Evolutionary conservation across 2,888 invertebrate species (phyloP).

Genomic region (Tigriopus californicus): DNA sequence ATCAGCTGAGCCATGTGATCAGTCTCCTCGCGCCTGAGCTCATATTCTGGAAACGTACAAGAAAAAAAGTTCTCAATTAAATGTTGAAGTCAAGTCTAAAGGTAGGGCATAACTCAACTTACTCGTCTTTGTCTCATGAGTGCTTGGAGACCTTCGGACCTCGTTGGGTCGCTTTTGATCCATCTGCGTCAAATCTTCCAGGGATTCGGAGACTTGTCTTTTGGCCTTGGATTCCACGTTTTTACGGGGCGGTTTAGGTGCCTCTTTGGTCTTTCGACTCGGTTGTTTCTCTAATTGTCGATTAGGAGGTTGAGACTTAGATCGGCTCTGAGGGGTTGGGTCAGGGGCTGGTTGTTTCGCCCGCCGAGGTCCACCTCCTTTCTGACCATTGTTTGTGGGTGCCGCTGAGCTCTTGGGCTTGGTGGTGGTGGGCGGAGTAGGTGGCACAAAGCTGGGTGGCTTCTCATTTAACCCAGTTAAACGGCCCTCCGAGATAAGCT

Average conservation of each 20-base stretch:
- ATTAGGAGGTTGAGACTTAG: background rate
- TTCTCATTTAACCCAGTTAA: slow-evolving; percentile 3
- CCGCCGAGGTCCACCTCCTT: background rate
- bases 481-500: slow-evolving; percentile 10
- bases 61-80: no score
- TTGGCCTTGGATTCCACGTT: background rate
- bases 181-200: slow-evolving; percentile 7
- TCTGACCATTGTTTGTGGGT: background rate
- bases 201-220: background rate
- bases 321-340: background rate
- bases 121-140: background rate
- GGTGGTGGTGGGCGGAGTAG: slow-evolving; percentile 1
- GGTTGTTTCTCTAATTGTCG: background rate
- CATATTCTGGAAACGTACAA: background rate
- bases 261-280: background rate
- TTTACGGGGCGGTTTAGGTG: background rate
- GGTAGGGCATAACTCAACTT: no score
- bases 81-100: no score
- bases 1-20: slow-evolving; percentile 4
- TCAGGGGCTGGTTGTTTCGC: background rate
- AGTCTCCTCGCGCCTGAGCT: background rate
- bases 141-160: slow-evolving; percentile 3
- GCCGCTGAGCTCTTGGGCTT: background rate
- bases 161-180: background rate
- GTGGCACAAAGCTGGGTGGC: slow-evolving; percentile 9